Evolutionary conservation across 1,140 invertebrate species (phyloP).

Genomic region (Lordiphosa stackelbergi): DNA sequence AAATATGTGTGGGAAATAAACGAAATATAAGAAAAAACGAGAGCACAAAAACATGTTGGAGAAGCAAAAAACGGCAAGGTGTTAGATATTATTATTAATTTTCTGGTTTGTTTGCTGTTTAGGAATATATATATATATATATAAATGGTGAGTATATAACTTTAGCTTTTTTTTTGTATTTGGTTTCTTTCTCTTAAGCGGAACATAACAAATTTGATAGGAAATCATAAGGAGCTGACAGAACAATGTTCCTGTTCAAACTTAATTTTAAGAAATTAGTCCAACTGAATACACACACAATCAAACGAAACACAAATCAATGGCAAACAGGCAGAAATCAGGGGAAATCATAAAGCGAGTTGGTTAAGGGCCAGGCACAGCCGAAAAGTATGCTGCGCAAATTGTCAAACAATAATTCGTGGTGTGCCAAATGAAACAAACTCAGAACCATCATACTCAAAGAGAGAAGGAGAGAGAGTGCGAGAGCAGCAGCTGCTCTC

Average conservation of each 20-base stretch:
- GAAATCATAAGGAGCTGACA: too few species aligned
- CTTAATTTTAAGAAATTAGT: too few species aligned
- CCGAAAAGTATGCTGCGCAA: conserved; percentile 10
- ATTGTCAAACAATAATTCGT: conserved; percentile 53
- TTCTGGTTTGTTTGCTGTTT: conserved; percentile 1
- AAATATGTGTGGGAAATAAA: conserved; percentile 28
- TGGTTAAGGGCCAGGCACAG: conserved; percentile 2
- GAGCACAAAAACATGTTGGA: conserved; percentile 41
- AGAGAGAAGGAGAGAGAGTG: conserved; percentile 27
- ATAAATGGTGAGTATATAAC: conserved; percentile 14
- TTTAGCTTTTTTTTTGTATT: conserved; percentile 1
- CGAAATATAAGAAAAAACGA: conserved; percentile 26
- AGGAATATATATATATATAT: conserved; percentile 17
- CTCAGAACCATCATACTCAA: conserved; percentile 29
- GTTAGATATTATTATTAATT: conserved; percentile 31
- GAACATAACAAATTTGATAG: too few species aligned
- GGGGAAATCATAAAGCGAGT: neutral
- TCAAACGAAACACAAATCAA: too few species aligned
- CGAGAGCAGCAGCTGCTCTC: conserved; percentile 30
- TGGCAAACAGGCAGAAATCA: too few species aligned
- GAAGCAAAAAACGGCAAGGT: conserved; percentile 36
- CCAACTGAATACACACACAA: too few species aligned
- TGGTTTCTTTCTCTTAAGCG: neutral
- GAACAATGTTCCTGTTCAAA: too few species aligned
- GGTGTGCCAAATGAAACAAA: conserved; percentile 43